Percentiles rank a stretch among this genome's conserved stretches.
These are phyloP conservation scores for Crotalus horridus DNA, from an alignment of 2,113 vertebrate species.

Conservation along the genomic window DNA sequence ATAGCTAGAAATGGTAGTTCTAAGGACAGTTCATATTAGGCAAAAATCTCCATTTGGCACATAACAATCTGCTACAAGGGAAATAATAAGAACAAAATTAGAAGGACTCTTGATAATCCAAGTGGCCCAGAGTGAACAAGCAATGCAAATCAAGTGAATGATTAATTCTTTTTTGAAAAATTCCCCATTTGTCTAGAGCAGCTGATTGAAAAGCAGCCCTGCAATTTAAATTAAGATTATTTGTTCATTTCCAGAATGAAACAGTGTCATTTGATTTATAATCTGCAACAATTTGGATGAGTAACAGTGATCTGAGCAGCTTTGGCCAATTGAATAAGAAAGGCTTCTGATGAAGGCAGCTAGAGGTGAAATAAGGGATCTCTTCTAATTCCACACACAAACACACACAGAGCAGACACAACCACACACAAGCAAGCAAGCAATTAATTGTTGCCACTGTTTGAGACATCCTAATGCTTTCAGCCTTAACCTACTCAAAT, in stretches of 20 bases:
- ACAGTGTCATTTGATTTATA: not conserved
- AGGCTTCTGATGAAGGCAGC: slow-evolving; percentile 12
- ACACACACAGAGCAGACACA: not conserved
- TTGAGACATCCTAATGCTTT: slow-evolving; percentile 1
- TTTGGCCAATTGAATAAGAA: slow-evolving; percentile 18
- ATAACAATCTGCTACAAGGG: not conserved
- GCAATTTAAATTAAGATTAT: slow-evolving; percentile 46
- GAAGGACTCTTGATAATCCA: slow-evolving; percentile 1
- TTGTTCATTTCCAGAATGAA: slow-evolving; percentile 47
- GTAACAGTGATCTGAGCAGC: slow-evolving; percentile 4
- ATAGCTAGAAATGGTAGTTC: not conserved
- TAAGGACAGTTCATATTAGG: not conserved
- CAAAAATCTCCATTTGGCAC: not conserved
- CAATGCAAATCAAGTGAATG: slow-evolving; percentile 55
- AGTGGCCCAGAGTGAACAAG: not conserved
- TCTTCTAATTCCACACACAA: not conserved
- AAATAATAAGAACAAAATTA: slow-evolving; percentile 37
- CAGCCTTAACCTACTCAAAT: not conserved
- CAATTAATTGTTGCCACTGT: slow-evolving; percentile 16
- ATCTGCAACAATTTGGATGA: not conserved
- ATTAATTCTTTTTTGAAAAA: slow-evolving; percentile 61
- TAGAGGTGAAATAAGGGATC: not conserved
- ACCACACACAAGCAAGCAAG: not conserved
- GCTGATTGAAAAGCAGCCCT: slow-evolving; percentile 58
- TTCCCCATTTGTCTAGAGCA: slow-evolving; percentile 50